Evolutionary conservation across 2,797 vertebrate genomes (phyloP), one percentile per base, ranked within the genome.

Genomic region (Hyperoplus lanceolatus): DNA sequence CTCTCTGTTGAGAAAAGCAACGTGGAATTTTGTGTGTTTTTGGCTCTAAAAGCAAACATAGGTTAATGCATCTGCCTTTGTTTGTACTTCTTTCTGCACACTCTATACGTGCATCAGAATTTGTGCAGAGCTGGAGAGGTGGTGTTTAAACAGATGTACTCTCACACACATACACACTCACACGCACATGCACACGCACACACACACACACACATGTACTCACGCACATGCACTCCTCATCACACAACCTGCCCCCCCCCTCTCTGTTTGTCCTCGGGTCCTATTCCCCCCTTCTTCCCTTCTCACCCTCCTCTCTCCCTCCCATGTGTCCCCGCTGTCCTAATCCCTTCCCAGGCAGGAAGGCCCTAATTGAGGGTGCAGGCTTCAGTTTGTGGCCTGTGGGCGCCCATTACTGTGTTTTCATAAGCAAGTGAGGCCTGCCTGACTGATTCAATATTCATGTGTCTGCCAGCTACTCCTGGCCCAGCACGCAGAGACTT

Each of bases 371-470:
- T 95, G 95, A 95, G 95, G 95, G 95, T 96, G 95, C 95, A 95
- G 95, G 95, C 95, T 96, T 95, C 93, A 93, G 94, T 96, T 95
- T 96, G 93, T 96, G 95, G 96, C 96, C 96, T 95, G 95, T 96
- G 95, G 95, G 95, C 94, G 79, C 94, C 95, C 94, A 96, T 96
- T 96, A 96, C 94, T 95, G 94, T 96, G 95, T 96, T 96, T 96
- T 96, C 94, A 96, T 96, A 96, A 96, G 95, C 95, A 96, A 96
- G 96, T 95, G 95, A 95, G 95, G 95, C 93, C 95, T 95, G 94
- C 92, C 93, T 95, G 95, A 95, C 95, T 96, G 94, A 96, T 96
- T 96, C 95, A 96, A 96, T 96, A 96, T 96, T 96, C 96, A 96
- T 96, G 95, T 96, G 95, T 95, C 96, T 96, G 94, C 95, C 94